Base-by-base conservation (phyloP, 2,888 invertebrate genomes). In the Encarsia formosa region DNA sequence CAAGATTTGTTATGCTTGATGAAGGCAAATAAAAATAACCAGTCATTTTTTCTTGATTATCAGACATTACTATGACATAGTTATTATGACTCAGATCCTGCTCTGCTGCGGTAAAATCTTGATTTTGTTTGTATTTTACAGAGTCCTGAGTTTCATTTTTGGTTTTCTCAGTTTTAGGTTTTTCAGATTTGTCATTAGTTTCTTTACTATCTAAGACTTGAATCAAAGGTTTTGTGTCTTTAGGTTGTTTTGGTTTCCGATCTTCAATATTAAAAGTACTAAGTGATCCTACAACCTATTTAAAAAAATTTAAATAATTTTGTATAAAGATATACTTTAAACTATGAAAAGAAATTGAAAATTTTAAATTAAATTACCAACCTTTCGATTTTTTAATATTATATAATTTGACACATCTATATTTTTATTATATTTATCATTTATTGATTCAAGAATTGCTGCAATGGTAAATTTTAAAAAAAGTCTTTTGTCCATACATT, bases 391-490 rank as follows among this genome's bases (percentile, higher is more conserved):
- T 66, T 83, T 86, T 54, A 91, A 70, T 47, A 87, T 76, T 4
- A 84, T 81, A 61, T 81, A 84, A 59, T 79, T 81, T 32, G 86
- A 81, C 63, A 82, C 78, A 54, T 83, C 81, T 31, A 91, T 73
- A 66, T 81, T 78, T 63, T 87, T 79, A 43, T 86, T 81, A 67
- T 88, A 88, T 75, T 94, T 94, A 61, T 87, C 81, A 56, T 87
- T 82, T 2, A 89, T 63, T 0, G 84, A 93, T 69, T 92, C 90
- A 65, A 91, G 82, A 5, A 87, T 83, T 1, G 92, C 82, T 11
- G 86, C 84, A 40, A 91, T 74, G 55, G 93, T 85, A 67, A 94
- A 94, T 57, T 85, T 81, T 69, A 84, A 83, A 63, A 93, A 91
- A 0, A 86, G 73, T 52, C 82, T 77, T 58, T 83, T 85, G 5